phyloP scores from a whole-genome alignment of 2,113 vertebrate species.

The Plectropomus leopardus region DNA sequence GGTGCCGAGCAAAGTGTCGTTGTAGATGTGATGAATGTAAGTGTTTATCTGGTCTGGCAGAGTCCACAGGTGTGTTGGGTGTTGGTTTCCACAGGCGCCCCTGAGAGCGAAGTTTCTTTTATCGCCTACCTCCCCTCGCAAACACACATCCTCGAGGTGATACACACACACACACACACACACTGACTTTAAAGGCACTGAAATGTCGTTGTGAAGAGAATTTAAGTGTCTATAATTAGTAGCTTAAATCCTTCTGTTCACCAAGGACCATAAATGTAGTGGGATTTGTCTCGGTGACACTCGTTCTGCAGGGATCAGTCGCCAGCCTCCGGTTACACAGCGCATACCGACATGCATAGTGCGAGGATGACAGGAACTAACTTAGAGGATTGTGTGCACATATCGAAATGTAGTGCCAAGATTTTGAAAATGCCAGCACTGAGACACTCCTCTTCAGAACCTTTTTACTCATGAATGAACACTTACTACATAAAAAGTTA shows the following conservation, averaged over 20 bases:
- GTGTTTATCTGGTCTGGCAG: conserved; percentile 71
- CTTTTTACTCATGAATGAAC: too few species aligned
- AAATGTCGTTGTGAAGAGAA: conserved; percentile 33
- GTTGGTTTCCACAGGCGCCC: conserved; percentile 54
- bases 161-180: neutral
- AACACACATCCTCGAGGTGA: conserved; percentile 9
- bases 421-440: conserved; percentile 42
- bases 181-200: conserved; percentile 6
- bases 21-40: conserved; percentile 72
- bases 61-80: conserved; percentile 73
- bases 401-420: conserved; percentile 38
- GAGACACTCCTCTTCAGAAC: neutral
- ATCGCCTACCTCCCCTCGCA: conserved; percentile 18
- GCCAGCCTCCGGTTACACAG: conserved; percentile 47
- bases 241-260: conserved; percentile 53
- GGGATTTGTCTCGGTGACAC: conserved; percentile 60
- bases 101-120: conserved; percentile 40
- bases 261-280: conserved; percentile 40
- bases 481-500: too few species aligned
- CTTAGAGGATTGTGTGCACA: conserved; percentile 44
- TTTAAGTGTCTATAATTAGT: conserved; percentile 62
- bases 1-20: conserved; percentile 57
- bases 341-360: conserved; percentile 40
- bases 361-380: conserved; percentile 52
- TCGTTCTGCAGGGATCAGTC: conserved; percentile 49